Conservation (phyloP, 2,113 vertebrate genomes). For the Polyodon spathula region DNA sequence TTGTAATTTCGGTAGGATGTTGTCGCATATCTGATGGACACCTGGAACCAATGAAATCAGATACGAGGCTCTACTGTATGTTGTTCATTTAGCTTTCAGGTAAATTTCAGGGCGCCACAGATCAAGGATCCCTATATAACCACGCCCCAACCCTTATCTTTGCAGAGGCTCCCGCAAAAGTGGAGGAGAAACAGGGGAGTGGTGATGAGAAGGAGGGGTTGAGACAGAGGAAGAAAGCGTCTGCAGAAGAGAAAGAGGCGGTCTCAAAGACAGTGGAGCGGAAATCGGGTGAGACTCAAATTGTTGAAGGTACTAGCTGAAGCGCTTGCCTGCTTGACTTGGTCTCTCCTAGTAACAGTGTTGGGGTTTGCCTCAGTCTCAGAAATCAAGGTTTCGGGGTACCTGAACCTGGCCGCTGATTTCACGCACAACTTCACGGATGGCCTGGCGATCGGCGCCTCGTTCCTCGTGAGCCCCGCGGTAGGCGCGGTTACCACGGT, state of each 20-base stretch:
- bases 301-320: background rate
- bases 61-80: too few relatives aligned
- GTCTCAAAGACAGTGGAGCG: slow-evolving; percentile 33
- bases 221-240: slow-evolving; percentile 32
- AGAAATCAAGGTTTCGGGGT: slow-evolving; percentile 80
- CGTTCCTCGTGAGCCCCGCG: slow-evolving; percentile 65
- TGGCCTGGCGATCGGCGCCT: slow-evolving; percentile 81
- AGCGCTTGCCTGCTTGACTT: background rate
- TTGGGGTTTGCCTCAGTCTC: background rate
- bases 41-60: too few relatives aligned
- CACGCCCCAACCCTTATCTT: background rate
- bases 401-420: slow-evolving; percentile 83
- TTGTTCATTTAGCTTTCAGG: too few relatives aligned
- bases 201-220: slow-evolving; percentile 33
- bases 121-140: background rate
- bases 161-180: slow-evolving; percentile 38
- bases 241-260: slow-evolving; percentile 27
- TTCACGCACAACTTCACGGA: slow-evolving; percentile 86
- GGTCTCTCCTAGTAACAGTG: background rate
- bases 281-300: slow-evolving; percentile 29
- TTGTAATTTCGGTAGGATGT: too few relatives aligned
- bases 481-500: slow-evolving; percentile 76
- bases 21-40: too few relatives aligned
- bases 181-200: slow-evolving; percentile 50
- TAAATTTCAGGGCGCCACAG: background rate